These are phyloP conservation scores for Chrysolina haemoptera DNA, from an alignment of 2,888 invertebrate genomes.

Conservation along the genomic window DNA sequence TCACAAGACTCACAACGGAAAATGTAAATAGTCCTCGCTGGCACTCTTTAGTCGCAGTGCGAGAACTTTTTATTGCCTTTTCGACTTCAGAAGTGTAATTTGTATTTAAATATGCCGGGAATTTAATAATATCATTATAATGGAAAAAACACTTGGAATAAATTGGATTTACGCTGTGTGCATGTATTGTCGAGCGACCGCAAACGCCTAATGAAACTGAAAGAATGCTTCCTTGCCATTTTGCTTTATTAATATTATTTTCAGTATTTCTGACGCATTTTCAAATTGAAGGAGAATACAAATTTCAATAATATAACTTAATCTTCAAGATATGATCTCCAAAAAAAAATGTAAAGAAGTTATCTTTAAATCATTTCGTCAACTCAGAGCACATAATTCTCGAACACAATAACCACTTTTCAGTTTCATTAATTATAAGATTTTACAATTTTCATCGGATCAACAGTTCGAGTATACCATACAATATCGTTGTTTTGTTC, in stretches of 20 bases:
- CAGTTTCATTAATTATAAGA: too few species aligned
- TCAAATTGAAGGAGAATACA: too few species aligned
- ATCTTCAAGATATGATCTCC: too few species aligned
- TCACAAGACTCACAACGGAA: slow-evolving; percentile 49
- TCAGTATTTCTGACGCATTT: not conserved
- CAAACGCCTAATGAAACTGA: not conserved
- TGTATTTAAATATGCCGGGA: slow-evolving; percentile 60
- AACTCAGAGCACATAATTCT: too few species aligned
- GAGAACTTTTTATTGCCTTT: slow-evolving; percentile 60
- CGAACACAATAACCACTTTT: too few species aligned
- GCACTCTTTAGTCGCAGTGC: slow-evolving; percentile 61
- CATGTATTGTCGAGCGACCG: not conserved
- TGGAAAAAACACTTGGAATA: slow-evolving; percentile 14
- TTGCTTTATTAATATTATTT: not conserved
- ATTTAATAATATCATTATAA: slow-evolving; percentile 16
- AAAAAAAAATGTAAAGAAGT: too few species aligned
- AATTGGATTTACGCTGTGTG: slow-evolving; percentile 9
- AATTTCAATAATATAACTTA: too few species aligned
- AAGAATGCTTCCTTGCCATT: not conserved
- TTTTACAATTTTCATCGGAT: too few species aligned
- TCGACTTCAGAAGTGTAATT: slow-evolving; percentile 62
- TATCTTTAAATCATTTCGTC: too few species aligned
- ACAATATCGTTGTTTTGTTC: too few species aligned
- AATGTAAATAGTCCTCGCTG: slow-evolving; percentile 59
- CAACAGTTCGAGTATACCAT: too few species aligned